Conservation (phyloP, 2,113 vertebrate species). For the Protobothrops flavoviridis region DNA sequence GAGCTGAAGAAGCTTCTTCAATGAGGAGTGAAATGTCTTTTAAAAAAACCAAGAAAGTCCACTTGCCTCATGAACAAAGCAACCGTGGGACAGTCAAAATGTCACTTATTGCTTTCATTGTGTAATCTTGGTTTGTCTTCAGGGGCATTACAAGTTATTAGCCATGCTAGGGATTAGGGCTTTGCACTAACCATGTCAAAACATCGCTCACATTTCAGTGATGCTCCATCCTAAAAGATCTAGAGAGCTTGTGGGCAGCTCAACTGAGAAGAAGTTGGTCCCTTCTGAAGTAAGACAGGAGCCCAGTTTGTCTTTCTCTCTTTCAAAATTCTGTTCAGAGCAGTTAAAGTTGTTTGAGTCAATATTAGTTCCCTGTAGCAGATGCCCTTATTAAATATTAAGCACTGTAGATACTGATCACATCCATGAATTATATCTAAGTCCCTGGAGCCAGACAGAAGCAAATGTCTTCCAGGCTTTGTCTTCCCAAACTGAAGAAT, state of each 20-base stretch:
- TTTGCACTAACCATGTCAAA: not conserved
- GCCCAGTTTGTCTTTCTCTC: not conserved
- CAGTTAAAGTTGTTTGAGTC: not conserved
- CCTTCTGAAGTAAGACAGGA: accelerated
- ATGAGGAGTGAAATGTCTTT: no score
- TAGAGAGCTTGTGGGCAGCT: not conserved
- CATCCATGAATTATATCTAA: slow-evolving; percentile 15
- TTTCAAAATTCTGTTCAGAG: not conserved
- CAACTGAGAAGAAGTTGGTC: accelerated
- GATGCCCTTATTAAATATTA: slow-evolving; percentile 48
- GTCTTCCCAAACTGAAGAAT: slow-evolving; percentile 13
- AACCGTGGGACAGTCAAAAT: no score
- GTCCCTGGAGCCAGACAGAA: slow-evolving; percentile 1
- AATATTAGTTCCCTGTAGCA: slow-evolving; percentile 14
- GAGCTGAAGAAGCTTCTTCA: no score
- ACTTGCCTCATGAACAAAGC: no score
- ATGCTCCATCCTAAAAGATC: not conserved
- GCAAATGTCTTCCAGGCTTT: slow-evolving; percentile 28
- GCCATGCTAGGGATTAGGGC: not conserved
- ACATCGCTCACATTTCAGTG: not conserved
- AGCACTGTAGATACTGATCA: slow-evolving; percentile 9
- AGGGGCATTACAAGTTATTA: not conserved
- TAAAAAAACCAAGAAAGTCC: no score
- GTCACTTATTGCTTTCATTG: no score
- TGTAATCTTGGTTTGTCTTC: no score